A percentile compares a stretch with the other conserved stretches of the same genome.
phyloP scores from a whole-genome alignment of 2,888 invertebrate genomes.

The Heliothis peltigera region DNA sequence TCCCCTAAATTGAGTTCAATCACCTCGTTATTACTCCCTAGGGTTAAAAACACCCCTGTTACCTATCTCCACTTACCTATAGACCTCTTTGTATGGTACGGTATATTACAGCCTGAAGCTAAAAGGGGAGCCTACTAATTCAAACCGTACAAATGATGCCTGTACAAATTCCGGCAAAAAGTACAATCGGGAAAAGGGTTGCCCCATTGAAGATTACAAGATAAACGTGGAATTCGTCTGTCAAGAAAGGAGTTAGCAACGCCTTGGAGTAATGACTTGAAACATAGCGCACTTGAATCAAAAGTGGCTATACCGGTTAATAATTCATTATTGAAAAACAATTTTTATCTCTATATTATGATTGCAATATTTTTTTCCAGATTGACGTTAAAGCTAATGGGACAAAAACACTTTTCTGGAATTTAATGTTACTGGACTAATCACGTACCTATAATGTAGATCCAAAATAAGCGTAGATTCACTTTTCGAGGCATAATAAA shows the following conservation, averaged over 20 bases:
- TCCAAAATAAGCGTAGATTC: too few species aligned
- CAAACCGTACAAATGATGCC: conserved; percentile 34
- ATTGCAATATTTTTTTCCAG: too few species aligned
- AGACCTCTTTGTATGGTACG: conserved; percentile 45
- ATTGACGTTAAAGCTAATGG: too few species aligned
- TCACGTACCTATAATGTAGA: too few species aligned
- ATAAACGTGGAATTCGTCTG: conserved; percentile 75
- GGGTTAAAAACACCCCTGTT: conserved; percentile 34
- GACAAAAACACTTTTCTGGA: not conserved
- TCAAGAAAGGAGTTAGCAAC: conserved; percentile 72
- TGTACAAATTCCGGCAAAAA: conserved; percentile 55
- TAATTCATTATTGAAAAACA: too few species aligned
- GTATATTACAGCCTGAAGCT: conserved; percentile 47
- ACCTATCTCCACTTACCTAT: conserved; percentile 46
- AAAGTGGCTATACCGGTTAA: not conserved
- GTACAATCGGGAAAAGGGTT: conserved; percentile 66
- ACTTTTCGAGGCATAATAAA: too few species aligned
- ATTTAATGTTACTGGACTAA: too few species aligned
- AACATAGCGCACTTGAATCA: conserved; percentile 11
- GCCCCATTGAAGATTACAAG: conserved; percentile 72
- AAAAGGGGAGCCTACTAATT: conserved; percentile 52
- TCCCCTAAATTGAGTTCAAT: conserved; percentile 33
- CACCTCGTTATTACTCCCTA: conserved; percentile 32
- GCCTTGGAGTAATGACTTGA: not conserved
- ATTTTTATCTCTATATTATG: too few species aligned